A percentile compares a stretch with the other conserved stretches of the same genome.
These are phyloP conservation scores for Ethmia dodecea DNA, from an alignment of 2,888 invertebrate genomes.

Conservation along the genomic window DNA sequence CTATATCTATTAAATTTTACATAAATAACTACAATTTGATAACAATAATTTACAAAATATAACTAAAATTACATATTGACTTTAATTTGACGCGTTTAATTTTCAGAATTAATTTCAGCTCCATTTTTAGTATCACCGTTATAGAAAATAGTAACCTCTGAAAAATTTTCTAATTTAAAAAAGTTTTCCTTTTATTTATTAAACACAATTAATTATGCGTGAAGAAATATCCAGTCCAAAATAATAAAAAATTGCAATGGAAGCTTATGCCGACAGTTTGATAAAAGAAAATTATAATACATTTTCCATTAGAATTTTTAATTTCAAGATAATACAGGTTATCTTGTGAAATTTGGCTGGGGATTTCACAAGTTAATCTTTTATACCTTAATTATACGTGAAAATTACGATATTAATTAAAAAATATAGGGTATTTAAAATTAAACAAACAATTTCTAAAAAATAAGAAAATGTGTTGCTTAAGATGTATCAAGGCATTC, in stretches of 20 bases:
- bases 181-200: too few relatives aligned
- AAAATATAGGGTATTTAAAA: neutral
- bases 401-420: neutral
- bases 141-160: too few relatives aligned
- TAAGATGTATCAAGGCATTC: neutral
- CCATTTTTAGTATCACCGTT: too few relatives aligned
- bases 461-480: neutral
- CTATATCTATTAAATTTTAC: slow-evolving; percentile 30
- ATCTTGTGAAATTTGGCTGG: slow-evolving; percentile 59
- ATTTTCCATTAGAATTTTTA: too few relatives aligned
- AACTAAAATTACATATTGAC: slow-evolving; percentile 5
- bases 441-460: neutral
- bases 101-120: slow-evolving; percentile 6
- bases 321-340: slow-evolving; percentile 18
- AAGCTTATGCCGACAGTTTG: too few relatives aligned
- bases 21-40: slow-evolving; percentile 38
- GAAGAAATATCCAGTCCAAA: slow-evolving; percentile 10
- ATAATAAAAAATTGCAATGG: slow-evolving; percentile 6
- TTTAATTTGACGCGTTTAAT: slow-evolving; percentile 10
- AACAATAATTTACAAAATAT: slow-evolving; percentile 49
- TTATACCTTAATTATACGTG: neutral
- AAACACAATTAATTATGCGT: too few relatives aligned
- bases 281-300: too few relatives aligned
- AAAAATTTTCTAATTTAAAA: too few relatives aligned
- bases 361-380: slow-evolving; percentile 46